These are phyloP conservation scores for Nasonia giraulti DNA, from an alignment of 1,140 invertebrate species.

Conservation along the genomic window DNA sequence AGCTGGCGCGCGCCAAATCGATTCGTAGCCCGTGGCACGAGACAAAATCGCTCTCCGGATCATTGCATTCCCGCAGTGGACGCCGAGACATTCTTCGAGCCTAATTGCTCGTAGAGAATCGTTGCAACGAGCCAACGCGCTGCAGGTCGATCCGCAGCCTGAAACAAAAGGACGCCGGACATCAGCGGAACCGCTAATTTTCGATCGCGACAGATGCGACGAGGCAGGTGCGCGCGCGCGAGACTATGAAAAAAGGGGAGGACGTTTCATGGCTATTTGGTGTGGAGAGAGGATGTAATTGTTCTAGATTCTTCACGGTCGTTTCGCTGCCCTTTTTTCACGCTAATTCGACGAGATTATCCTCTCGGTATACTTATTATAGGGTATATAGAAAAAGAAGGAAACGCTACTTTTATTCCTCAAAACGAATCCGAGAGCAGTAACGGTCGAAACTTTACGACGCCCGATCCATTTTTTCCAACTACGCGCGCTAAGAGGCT, in stretches of 20 bases:
- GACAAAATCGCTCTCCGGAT: constrained; percentile 43
- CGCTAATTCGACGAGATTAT: not conserved
- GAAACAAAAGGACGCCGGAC: constrained; percentile 18
- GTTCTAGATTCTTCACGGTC: not conserved
- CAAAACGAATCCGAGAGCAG: not conserved
- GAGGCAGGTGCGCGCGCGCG: constrained; percentile 20
- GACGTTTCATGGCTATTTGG: not conserved
- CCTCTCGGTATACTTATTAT: not conserved
- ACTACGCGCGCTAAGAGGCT: constrained; percentile 23
- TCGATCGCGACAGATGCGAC: constrained; percentile 51
- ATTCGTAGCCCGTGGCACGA: constrained; percentile 44
- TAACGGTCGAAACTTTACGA: too few species aligned
- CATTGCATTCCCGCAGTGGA: constrained; percentile 46
- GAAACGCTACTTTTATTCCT: not conserved
- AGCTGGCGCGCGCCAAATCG: constrained; percentile 16
- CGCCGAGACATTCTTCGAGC: constrained; percentile 56
- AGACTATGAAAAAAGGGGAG: not conserved
- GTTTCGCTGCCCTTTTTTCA: not conserved
- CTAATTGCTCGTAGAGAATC: constrained; percentile 60
- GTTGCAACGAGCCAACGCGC: not conserved
- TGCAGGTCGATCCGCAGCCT: not conserved
- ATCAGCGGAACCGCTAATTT: constrained; percentile 44
- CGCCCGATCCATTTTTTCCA: too few species aligned
- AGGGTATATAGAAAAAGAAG: not conserved
- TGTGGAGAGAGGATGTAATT: not conserved